Percentiles rank a stretch among this genome's conserved stretches.
These are phyloP conservation scores for Papilio glaucus DNA, from an alignment of 1,140 invertebrate genomes.

Conservation along the genomic window DNA sequence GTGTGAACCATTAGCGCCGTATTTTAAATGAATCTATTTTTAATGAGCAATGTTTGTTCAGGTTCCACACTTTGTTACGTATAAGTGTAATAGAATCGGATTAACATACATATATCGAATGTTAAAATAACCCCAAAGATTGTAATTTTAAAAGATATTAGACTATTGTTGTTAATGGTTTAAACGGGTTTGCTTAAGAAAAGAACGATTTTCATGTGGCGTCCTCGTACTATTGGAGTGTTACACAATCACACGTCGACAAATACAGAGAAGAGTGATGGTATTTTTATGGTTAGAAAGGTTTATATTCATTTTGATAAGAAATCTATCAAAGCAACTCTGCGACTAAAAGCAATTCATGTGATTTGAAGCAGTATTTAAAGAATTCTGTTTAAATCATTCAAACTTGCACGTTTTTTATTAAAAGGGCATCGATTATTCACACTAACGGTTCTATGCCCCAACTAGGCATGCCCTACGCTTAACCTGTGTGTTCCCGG, in stretches of 20 bases:
- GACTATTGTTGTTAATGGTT: neutral
- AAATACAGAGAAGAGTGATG: too few species aligned
- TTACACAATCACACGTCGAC: neutral
- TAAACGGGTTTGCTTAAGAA: neutral
- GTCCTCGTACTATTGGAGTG: neutral
- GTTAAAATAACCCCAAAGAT: neutral
- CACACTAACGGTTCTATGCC: neutral
- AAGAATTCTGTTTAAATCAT: neutral
- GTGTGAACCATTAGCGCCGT: conserved; percentile 37
- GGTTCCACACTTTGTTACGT: conserved; percentile 15
- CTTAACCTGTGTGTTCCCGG: neutral
- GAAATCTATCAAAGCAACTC: too few species aligned
- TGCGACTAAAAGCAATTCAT: neutral
- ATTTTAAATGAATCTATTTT: conserved; percentile 36
- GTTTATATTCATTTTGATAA: too few species aligned
- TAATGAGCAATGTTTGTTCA: conserved; percentile 30
- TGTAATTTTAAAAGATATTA: neutral
- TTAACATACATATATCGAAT: neutral
- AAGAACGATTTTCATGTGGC: neutral
- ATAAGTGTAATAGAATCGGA: conserved; percentile 9
- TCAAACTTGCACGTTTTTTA: conserved; percentile 1
- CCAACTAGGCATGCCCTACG: conserved; percentile 22
- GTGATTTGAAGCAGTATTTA: neutral
- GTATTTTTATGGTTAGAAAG: too few species aligned
- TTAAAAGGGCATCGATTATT: neutral